Evolutionary conservation across 2,797 vertebrate genomes (phyloP).

Genomic region (Anableps anableps): DNA sequence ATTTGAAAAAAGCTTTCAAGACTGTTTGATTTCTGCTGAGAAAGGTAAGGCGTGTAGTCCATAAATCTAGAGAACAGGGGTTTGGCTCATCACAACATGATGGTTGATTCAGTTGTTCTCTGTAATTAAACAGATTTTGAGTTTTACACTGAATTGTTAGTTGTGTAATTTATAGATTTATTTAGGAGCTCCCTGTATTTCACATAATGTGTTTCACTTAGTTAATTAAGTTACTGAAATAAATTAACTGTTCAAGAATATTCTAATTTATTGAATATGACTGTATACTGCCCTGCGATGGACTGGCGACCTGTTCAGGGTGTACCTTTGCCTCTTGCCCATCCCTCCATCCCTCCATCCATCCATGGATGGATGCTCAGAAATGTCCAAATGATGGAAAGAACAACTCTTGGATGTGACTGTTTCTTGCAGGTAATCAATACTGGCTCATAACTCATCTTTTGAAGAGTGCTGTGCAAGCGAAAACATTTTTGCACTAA

Average conservation of each 20-base stretch:
- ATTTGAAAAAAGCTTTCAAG: background rate
- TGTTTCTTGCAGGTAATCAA: conserved; percentile 30
- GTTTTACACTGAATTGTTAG: background rate
- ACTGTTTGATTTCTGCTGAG: background rate
- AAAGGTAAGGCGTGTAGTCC: background rate
- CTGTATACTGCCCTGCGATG: no score
- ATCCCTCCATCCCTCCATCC: no score
- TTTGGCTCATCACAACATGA: background rate
- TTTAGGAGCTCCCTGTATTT: background rate
- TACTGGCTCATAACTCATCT: conserved; percentile 22
- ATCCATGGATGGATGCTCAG: conserved; percentile 2
- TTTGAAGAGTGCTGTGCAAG: conserved; percentile 13
- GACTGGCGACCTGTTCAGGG: background rate
- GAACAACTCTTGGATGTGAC: background rate
- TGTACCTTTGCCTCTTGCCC: no score
- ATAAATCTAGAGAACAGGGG: background rate
- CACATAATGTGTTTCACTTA: no score
- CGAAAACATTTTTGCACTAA: conserved; percentile 26
- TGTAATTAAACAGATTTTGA: background rate
- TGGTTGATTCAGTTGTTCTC: background rate
- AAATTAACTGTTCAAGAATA: no score
- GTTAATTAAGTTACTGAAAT: no score
- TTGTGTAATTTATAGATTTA: background rate
- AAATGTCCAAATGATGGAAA: background rate
- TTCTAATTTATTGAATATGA: no score